Conservation (phyloP, 2,113 vertebrate genomes). For the Gopherus evgoodei region DNA sequence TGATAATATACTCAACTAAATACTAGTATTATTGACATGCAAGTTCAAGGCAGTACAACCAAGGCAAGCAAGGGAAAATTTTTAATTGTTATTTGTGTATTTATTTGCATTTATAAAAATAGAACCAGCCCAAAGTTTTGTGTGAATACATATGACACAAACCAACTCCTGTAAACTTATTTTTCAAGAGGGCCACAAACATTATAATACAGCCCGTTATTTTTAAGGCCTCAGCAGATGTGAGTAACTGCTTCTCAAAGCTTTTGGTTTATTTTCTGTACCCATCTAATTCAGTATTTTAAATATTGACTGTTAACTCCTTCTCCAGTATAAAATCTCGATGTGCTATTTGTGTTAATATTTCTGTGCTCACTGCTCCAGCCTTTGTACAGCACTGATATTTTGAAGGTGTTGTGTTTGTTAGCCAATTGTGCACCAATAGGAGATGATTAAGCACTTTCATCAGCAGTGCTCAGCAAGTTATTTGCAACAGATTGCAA, state of each 20-base stretch:
- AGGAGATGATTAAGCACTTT: background rate
- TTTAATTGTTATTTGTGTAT: background rate
- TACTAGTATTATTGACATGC: slow-evolving; percentile 16
- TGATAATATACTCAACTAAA: slow-evolving; percentile 9
- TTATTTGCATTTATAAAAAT: slow-evolving; percentile 24
- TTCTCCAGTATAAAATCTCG: accelerated
- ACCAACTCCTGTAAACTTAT: background rate
- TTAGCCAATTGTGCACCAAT: background rate
- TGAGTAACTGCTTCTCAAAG: background rate
- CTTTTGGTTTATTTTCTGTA: accelerated
- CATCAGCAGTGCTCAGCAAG: accelerated
- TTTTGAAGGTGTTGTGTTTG: background rate
- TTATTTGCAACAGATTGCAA: background rate
- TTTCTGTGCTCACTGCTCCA: background rate
- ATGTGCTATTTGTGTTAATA: background rate
- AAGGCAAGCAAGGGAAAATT: background rate
- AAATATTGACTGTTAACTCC: accelerated
- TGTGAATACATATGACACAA: background rate
- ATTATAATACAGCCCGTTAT: accelerated
- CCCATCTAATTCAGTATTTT: accelerated
- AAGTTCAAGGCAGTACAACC: background rate
- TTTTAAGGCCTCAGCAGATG: background rate
- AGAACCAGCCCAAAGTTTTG: background rate
- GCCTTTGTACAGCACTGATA: accelerated
- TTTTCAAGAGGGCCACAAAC: background rate